phyloP scores from a whole-genome alignment of 2,113 vertebrate species.

The Actinemys pallida region DNA sequence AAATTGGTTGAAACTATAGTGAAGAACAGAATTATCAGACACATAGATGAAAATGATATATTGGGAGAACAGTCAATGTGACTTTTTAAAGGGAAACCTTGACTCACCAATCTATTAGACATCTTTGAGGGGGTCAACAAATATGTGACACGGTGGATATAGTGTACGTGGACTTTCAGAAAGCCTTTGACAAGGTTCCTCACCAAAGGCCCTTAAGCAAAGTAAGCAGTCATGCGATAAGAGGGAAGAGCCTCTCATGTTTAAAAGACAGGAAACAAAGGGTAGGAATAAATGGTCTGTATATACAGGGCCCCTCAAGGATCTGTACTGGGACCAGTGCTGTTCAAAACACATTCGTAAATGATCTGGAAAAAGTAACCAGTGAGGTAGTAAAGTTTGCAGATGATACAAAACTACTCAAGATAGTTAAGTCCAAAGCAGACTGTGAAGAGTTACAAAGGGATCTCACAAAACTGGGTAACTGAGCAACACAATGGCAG shows the following conservation, averaged over 20 bases:
- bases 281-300: not conserved
- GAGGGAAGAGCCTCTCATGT: not conserved
- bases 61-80: not conserved
- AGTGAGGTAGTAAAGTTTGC: not conserved
- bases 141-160: not conserved
- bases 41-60: no score
- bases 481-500: not conserved
- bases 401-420: not conserved
- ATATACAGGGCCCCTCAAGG: not conserved
- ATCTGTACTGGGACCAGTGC: not conserved
- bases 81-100: not conserved
- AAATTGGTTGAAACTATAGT: not conserved
- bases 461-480: not conserved
- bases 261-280: no score
- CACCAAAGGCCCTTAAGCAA: not conserved
- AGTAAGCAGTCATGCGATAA: not conserved
- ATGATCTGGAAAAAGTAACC: not conserved
- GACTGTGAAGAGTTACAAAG: not conserved
- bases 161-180: not conserved
- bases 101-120: not conserved
- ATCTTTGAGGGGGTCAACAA: not conserved
- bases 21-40: no score
- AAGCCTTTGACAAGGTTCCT: not conserved
- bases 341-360: not conserved
- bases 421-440: not conserved